Conservation (phyloP, 2,113 vertebrate species). For the Eurystomus gularis region DNA sequence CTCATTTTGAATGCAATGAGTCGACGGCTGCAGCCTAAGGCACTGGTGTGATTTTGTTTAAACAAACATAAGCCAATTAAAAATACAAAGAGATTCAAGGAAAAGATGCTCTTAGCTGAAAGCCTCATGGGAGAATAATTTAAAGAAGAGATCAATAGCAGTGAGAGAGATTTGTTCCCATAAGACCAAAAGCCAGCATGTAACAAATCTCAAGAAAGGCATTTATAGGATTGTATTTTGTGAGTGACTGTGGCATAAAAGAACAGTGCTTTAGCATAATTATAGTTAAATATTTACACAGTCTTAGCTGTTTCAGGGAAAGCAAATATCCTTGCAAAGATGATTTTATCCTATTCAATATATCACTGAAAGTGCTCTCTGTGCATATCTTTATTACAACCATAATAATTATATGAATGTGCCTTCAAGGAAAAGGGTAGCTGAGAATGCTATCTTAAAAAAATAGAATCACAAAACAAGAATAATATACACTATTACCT, state of each 20-base stretch:
- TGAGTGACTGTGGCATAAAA: constrained; percentile 47
- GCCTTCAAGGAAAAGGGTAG: not conserved
- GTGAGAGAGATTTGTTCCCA: constrained; percentile 57
- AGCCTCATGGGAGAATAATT: constrained; percentile 67
- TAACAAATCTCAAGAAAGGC: constrained; percentile 48
- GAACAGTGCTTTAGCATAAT: constrained; percentile 42
- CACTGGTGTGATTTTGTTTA: constrained; percentile 69
- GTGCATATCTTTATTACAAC: not conserved
- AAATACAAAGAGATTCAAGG: constrained; percentile 70
- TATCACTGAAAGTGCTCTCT: not conserved
- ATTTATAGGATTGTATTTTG: constrained; percentile 52
- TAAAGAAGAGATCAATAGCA: constrained; percentile 70
- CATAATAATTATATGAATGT: constrained; percentile 11
- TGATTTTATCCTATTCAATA: not conserved
- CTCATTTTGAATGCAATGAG: constrained; percentile 47
- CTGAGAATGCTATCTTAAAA: not conserved
- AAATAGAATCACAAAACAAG: not conserved
- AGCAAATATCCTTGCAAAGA: constrained; percentile 37
- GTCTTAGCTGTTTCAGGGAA: constrained; percentile 37
- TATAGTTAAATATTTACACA: constrained; percentile 68
- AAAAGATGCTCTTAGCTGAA: constrained; percentile 65
- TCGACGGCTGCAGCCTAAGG: constrained; percentile 32
- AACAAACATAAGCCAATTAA: constrained; percentile 76
- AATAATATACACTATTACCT: not conserved
- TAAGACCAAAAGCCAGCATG: constrained; percentile 58